phyloP scores from a whole-genome alignment of 2,113 vertebrate species.

The Odontophorus gujanensis region DNA sequence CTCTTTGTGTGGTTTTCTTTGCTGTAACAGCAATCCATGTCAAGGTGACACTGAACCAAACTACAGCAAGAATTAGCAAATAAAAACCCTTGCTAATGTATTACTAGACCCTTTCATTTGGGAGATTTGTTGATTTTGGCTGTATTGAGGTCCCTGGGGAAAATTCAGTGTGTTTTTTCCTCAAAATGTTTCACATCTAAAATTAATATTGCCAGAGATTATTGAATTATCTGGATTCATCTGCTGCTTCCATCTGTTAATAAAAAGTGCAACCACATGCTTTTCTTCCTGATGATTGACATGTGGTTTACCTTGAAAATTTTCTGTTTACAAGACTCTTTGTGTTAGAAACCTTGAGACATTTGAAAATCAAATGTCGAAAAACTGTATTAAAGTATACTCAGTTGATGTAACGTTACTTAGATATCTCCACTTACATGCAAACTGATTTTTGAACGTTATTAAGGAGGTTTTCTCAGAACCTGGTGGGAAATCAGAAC shows the following conservation, averaged over 20 bases:
- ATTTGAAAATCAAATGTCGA: not conserved
- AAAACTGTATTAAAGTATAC: not conserved
- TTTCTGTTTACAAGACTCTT: not conserved
- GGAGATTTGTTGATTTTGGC: not conserved
- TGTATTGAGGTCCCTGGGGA: not conserved
- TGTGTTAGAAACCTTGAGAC: not conserved
- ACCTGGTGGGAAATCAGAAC: not conserved
- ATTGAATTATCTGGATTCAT: not conserved
- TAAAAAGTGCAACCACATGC: not conserved
- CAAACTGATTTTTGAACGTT: not conserved
- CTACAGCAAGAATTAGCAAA: not conserved
- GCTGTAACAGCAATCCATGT: not conserved
- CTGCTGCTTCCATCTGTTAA: conserved; percentile 23
- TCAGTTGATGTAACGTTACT: not conserved
- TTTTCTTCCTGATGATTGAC: not conserved
- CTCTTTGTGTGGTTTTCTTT: not conserved
- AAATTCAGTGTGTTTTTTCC: not conserved
- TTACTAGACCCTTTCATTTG: not conserved
- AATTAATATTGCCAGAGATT: not conserved
- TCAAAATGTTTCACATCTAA: not conserved
- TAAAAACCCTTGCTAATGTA: not conserved
- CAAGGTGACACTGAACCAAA: conserved; percentile 41
- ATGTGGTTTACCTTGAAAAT: not conserved
- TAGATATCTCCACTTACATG: not conserved
- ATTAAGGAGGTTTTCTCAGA: not conserved